Evolutionary conservation across 2,797 vertebrate species (phyloP), one percentile per base, ranked within the genome.

Genomic region (Schizopygopsis malacanthus): DNA sequence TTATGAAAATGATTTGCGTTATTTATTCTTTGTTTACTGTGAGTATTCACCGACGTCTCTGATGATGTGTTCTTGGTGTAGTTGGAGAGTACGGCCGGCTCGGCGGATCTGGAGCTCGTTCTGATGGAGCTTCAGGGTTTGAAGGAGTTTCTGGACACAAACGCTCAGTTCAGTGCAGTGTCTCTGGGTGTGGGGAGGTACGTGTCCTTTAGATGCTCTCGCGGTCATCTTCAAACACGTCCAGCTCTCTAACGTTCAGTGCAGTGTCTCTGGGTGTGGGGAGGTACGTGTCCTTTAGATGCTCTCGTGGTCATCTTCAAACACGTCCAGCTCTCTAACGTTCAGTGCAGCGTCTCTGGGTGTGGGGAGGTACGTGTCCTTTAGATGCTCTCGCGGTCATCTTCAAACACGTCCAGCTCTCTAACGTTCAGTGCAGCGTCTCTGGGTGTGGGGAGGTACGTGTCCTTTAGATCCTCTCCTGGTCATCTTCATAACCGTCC

Each of bases 101-200:
- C 96, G 0, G 94, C 92, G 4, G 92, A 96, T 37, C 93, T 99
- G 87, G 97, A 98, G 93, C 91, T 94, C 0, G 95, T 98, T 13
- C 94, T 98, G 2, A 90, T 96, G 80, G 96, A 99, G 89, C 96
- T 99, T 9, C 95, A 94, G 56, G 97, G 97, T 75, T 92, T 99
- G 81, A 95, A 96, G 84, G 97, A 98, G 82, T 99, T 99, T 91
- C 94, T 99, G 28, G 98, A 98, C 79, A 97, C 97, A 93, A 99
- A 99, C 93, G 98, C 98, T 33, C 97, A 99, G 82, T 98, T 99
- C 94, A 95, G 96, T 91, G 96, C 97, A 5, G 96, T 96, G 8
- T 96, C 96, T 39, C 93, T 99, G 45, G 96, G 97, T 79, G 96
- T 96, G 84, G 95, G 96, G 85, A 97, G 95, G 98, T 99, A 94